A percentile compares a stretch with the other conserved stretches of the same genome.
Evolutionary conservation across 2,888 invertebrate genomes (phyloP).

Genomic region (Epinotia demarniana): DNA sequence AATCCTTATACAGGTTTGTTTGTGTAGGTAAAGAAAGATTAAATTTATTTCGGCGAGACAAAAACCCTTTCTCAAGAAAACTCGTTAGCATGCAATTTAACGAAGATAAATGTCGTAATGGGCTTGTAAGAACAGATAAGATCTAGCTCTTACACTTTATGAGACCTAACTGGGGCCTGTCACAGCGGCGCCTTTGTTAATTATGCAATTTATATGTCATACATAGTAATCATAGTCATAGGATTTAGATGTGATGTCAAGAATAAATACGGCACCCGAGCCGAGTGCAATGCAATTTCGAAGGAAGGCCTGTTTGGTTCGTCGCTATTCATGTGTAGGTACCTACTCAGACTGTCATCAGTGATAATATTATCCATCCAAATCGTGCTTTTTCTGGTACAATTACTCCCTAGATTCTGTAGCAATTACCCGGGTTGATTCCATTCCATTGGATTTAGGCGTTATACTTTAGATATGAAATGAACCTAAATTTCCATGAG

Average conservation of each 20-base stretch:
- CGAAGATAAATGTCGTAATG: constrained; percentile 32
- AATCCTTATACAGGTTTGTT: too few relatives aligned
- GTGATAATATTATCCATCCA: too few relatives aligned
- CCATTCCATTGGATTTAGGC: too few relatives aligned
- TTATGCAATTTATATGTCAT: constrained; percentile 52
- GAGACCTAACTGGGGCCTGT: constrained; percentile 44
- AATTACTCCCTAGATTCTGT: too few relatives aligned
- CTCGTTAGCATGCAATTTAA: constrained; percentile 17
- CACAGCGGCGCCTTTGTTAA: constrained; percentile 55
- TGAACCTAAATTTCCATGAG: too few relatives aligned
- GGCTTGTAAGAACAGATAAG: constrained; percentile 28
- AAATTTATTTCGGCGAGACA: background rate
- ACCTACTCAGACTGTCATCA: too few relatives aligned
- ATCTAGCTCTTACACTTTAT: constrained; percentile 33
- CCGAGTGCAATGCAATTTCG: background rate
- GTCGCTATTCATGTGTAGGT: too few relatives aligned
- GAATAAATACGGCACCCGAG: constrained; percentile 33
- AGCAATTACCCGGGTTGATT: too few relatives aligned
- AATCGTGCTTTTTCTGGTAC: too few relatives aligned
- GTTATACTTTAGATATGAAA: too few relatives aligned
- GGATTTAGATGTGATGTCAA: constrained; percentile 46
- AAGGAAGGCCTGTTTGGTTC: background rate
- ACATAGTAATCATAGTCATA: constrained; percentile 36
- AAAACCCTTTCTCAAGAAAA: background rate
- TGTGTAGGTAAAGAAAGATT: background rate